Conservation (phyloP, 2,888 invertebrate genomes). For the Anthophora plumipes region DNA sequence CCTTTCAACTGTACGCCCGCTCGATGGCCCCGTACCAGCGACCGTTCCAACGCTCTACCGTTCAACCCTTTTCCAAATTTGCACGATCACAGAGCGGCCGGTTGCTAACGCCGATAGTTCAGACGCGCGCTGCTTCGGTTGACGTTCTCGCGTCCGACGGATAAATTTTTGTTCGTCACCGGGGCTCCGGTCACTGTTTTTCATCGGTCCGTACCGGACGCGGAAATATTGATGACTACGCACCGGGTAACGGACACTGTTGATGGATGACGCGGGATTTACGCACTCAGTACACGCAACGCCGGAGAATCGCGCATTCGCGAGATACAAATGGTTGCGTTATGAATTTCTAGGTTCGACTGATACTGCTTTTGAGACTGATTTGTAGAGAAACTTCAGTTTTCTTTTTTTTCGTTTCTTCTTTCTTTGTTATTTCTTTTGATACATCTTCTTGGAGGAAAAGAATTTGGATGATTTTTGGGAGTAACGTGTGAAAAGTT, state of each 20-base stretch:
- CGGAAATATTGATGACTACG: constrained; percentile 45
- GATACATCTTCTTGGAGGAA: no score
- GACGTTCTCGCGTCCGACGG: constrained; percentile 1
- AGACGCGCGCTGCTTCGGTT: constrained; percentile 31
- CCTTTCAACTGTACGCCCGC: not conserved
- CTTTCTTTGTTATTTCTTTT: no score
- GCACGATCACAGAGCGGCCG: constrained; percentile 67
- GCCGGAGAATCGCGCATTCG: not conserved
- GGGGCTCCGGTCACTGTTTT: constrained; percentile 10
- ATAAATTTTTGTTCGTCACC: constrained; percentile 30
- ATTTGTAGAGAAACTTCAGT: no score
- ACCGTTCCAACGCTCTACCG: constrained; percentile 36
- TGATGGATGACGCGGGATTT: constrained; percentile 44
- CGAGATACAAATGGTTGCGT: not conserved
- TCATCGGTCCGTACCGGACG: constrained; percentile 17
- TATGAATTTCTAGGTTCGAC: not conserved
- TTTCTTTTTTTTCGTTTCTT: no score
- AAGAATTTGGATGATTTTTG: no score
- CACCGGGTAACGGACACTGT: not conserved
- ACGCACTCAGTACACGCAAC: not conserved
- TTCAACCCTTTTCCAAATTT: constrained; percentile 69
- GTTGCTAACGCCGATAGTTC: constrained; percentile 43
- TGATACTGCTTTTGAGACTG: no score
- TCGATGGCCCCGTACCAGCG: not conserved
- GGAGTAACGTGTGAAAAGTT: no score